Conservation (phyloP, 1,140 invertebrate species). For the Ceratina calcarata region DNA sequence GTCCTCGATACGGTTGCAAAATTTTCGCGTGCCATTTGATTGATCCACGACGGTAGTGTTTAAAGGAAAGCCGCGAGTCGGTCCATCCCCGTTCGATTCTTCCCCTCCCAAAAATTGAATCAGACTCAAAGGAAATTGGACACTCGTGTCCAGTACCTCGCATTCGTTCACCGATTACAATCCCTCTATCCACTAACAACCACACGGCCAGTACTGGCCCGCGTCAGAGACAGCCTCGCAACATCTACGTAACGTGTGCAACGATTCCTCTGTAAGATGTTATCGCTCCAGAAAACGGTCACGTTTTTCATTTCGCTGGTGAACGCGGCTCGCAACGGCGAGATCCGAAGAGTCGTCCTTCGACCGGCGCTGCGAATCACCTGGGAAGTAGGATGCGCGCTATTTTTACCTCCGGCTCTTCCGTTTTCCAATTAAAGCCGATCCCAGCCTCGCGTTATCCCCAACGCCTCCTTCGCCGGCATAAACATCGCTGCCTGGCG, state of each 20-base stretch:
- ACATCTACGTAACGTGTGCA: background rate
- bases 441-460: background rate
- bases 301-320: background rate
- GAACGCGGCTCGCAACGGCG: background rate
- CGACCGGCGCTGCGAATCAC: background rate
- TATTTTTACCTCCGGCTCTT: background rate
- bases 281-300: background rate
- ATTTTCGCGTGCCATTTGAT: constrained; percentile 42
- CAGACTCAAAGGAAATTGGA: constrained; percentile 24
- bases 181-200: background rate
- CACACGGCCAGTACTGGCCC: background rate
- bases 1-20: constrained; percentile 48
- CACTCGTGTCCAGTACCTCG: constrained; percentile 31
- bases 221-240: too few species aligned
- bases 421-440: background rate
- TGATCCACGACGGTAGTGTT: constrained; percentile 17
- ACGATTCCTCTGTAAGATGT: background rate
- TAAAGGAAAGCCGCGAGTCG: constrained; percentile 29
- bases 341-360: constrained; percentile 33
- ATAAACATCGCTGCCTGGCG: constrained; percentile 68
- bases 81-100: background rate
- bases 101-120: constrained; percentile 1
- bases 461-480: constrained; percentile 42
- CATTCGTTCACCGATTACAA: constrained; percentile 22
- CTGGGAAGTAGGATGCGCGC: constrained; percentile 18